Conservation (phyloP, 1,140 invertebrate species). For the Polypedilum pembai region DNA sequence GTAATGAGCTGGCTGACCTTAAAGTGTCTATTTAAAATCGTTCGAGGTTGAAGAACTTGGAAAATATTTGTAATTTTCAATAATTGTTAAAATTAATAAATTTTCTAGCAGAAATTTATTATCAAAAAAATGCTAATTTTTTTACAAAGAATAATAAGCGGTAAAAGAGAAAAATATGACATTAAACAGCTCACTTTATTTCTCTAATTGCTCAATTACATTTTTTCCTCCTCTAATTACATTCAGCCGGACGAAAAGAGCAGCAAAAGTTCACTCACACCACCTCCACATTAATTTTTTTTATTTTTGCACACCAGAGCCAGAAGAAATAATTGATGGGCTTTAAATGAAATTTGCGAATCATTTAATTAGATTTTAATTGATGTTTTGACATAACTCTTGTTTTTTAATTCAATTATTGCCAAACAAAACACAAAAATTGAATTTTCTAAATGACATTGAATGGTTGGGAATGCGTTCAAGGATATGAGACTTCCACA, state of each 20-base stretch:
- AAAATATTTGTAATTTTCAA: too few relatives aligned
- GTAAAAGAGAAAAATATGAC: too few relatives aligned
- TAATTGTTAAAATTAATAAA: too few relatives aligned
- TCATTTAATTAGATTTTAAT: constrained; percentile 20
- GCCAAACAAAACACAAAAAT: not conserved
- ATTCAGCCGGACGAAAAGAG: not conserved
- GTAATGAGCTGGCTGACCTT: too few relatives aligned
- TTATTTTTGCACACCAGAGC: not conserved
- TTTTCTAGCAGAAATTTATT: too few relatives aligned
- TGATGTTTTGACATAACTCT: not conserved
- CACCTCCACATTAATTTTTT: not conserved
- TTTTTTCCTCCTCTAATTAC: not conserved
- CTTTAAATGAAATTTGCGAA: constrained; percentile 14
- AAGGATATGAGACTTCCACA: too few relatives aligned
- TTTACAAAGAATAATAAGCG: too few relatives aligned
- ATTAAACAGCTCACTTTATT: not conserved
- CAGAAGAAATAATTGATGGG: not conserved
- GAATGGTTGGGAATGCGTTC: too few relatives aligned
- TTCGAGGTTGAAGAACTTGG: too few relatives aligned
- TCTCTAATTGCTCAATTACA: not conserved
- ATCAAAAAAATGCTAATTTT: too few relatives aligned
- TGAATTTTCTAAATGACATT: not conserved
- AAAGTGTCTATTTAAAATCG: too few relatives aligned
- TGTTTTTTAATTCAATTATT: not conserved
- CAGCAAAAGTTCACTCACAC: not conserved